phyloP scores from a whole-genome alignment of 2,797 vertebrate genomes.

The Ctenochaetus hawaiiensis region DNA sequence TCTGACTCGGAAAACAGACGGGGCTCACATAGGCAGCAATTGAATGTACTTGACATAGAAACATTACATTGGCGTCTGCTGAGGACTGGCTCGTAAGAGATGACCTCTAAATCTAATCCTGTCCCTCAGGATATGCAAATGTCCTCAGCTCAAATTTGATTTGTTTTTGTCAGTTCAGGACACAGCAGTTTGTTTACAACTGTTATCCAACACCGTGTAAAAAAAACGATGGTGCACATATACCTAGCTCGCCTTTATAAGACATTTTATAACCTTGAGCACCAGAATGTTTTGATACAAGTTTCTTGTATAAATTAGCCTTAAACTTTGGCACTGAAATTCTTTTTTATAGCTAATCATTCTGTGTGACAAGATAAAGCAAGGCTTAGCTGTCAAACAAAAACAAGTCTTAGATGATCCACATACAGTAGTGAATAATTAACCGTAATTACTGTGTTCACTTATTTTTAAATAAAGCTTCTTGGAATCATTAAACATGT shows the following conservation, averaged over 20 bases:
- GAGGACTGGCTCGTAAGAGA: slow-evolving; percentile 78
- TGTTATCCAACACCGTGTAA: slow-evolving; percentile 48
- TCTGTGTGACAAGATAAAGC: slow-evolving; percentile 5
- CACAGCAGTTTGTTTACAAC: slow-evolving; percentile 72
- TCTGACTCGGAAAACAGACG: slow-evolving; percentile 69
- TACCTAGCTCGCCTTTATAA: slow-evolving; percentile 32
- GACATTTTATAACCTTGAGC: slow-evolving; percentile 31
- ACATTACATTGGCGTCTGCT: slow-evolving; percentile 76
- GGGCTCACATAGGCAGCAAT: slow-evolving; percentile 63
- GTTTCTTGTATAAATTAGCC: slow-evolving; percentile 16
- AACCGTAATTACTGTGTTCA: not conserved
- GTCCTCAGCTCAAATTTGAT: slow-evolving; percentile 83
- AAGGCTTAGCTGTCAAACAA: slow-evolving; percentile 18
- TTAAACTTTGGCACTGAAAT: slow-evolving; percentile 1
- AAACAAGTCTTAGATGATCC: slow-evolving; percentile 28
- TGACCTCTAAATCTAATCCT: slow-evolving; percentile 87
- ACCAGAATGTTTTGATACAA: slow-evolving; percentile 32
- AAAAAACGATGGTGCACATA: slow-evolving; percentile 42
- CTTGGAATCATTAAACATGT: slow-evolving; percentile 4
- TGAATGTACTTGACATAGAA: slow-evolving; percentile 80
- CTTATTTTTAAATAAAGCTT: not conserved
- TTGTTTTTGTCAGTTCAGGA: slow-evolving; percentile 82
- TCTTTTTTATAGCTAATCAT: slow-evolving; percentile 13
- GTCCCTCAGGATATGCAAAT: slow-evolving; percentile 85
- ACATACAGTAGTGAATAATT: not conserved